These are phyloP conservation scores for Echinometra lucunter DNA, from an alignment of 53 echinoderm and acorn worm species.

Conservation along the genomic window DNA sequence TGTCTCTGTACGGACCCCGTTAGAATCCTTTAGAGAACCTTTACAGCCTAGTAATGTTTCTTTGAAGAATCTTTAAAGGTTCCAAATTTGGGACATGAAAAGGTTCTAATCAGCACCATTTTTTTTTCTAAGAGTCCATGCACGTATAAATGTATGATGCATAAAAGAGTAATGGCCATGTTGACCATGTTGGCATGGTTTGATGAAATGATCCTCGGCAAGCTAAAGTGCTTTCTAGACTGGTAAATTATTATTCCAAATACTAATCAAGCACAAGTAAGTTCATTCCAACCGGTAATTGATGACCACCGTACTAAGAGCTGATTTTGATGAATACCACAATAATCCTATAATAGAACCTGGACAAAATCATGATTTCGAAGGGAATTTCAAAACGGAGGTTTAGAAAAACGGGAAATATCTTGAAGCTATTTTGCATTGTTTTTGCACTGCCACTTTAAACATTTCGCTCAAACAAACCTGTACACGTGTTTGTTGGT, in stretches of 20 bases:
- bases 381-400: background rate
- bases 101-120: too few relatives aligned
- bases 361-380: background rate
- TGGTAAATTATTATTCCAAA: background rate
- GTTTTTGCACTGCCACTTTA: background rate
- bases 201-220: background rate
- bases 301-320: background rate
- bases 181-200: background rate
- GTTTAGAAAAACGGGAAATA: background rate
- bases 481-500: constrained; percentile 11
- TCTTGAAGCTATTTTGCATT: constrained; percentile 16
- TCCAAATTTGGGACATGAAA: too few relatives aligned
- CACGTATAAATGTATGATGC: background rate
- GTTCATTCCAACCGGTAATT: background rate
- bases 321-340: background rate
- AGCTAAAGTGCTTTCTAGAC: background rate
- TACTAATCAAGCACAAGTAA: background rate
- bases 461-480: background rate
- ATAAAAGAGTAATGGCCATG: background rate
- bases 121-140: too few relatives aligned
- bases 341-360: background rate
- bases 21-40: too few relatives aligned
- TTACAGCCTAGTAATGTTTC: too few relatives aligned
- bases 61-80: too few relatives aligned
- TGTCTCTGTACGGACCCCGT: too few relatives aligned